Evolutionary conservation across 2,113 vertebrate genomes (phyloP).

Genomic region (Paratilapia polleni): DNA sequence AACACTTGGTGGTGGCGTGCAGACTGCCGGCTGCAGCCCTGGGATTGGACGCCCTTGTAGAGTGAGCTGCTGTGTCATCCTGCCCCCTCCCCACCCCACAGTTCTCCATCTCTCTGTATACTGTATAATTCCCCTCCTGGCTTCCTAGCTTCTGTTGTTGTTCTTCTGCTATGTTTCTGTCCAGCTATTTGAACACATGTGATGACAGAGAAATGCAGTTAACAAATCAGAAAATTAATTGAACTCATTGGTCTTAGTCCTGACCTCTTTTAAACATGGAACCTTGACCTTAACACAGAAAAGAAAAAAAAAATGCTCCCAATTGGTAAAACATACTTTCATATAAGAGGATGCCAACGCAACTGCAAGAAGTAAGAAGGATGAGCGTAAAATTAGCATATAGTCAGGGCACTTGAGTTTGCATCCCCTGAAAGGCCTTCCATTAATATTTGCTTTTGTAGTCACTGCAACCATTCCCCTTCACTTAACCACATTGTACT

Average conservation of each 20-base stretch:
- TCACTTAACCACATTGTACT: too few relatives aligned
- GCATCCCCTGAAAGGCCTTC: too few relatives aligned
- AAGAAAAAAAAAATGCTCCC: fast-evolving
- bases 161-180: background rate
- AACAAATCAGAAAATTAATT: background rate
- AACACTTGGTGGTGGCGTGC: conserved; percentile 25
- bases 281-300: background rate
- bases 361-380: background rate
- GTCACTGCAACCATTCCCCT: too few relatives aligned
- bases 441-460: too few relatives aligned
- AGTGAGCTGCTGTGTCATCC: conserved; percentile 36
- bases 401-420: too few relatives aligned
- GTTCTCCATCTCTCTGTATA: conserved; percentile 39
- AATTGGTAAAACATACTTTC: background rate
- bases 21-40: conserved; percentile 21
- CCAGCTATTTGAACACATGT: background rate
- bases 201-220: background rate
- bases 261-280: background rate
- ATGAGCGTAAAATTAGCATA: background rate
- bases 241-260: background rate
- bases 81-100: conserved; percentile 1
- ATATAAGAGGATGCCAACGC: too few relatives aligned
- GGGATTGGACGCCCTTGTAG: conserved; percentile 23
- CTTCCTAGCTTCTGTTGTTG: conserved; percentile 13
- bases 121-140: conserved; percentile 16